Evolutionary conservation across 2,113 vertebrate species (phyloP), one percentile per base, ranked within the genome.

Genomic region (Halichoerus grypus): DNA sequence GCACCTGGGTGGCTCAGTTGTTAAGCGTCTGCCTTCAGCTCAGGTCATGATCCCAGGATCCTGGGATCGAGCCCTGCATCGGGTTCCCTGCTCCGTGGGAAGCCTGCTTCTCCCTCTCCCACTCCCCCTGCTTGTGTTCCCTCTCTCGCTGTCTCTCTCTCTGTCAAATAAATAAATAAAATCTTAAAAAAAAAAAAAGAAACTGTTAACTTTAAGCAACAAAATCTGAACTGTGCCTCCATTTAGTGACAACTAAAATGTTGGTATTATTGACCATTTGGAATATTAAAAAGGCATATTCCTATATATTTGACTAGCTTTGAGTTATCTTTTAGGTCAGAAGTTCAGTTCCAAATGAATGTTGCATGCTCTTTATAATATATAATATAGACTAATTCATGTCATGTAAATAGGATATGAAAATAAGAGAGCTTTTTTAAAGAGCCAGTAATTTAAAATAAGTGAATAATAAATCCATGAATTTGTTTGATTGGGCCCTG

Each of bases 341-440:
- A 88, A 92, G 10, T 8, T 90, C 36, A 88, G 22, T 90, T 94
- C 26, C 36, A 49, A 63, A 90, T 80, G 55, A 94, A 93, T 33
- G 13, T 31, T 49, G 31, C 15, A 16, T 90, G 49, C 11, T 82
- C 5, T 65, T 94, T 65, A 76, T 3, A 76, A 79, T 94, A 72
- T 83, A 88, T 84, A 71, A 88, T 31, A 85, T 39, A 61, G 8
- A 18, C 8, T 22, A 77, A 80, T 76, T 90, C 16, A 31, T 87
- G 14, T 61, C 53, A 69, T 42, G 12, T 51, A 74, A 88, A 84
- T 36, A 87, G 4, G 10, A 85, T 71, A 57, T 63, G 26, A 77
- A 79, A 80, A 49, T 33, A 53, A 89, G 19, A 63, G 31, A 33
- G 2, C 14, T 67, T 28, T 51, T 92, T n/a, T 3, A 74, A 84